phyloP scores from a whole-genome alignment of 2,113 vertebrate species.

The Melozone crissalis region DNA sequence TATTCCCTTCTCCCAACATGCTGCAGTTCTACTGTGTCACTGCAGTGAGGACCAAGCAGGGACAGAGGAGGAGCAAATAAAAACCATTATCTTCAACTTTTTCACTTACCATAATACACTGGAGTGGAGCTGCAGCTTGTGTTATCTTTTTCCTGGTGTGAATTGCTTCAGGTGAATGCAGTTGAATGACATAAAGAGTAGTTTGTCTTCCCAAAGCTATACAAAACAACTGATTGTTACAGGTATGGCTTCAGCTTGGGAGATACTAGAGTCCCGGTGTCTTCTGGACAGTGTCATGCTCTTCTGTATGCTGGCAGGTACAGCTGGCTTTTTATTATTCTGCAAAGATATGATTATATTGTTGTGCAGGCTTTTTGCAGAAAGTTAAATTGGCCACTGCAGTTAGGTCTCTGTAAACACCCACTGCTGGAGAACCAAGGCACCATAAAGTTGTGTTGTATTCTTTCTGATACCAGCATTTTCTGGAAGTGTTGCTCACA shows the following conservation, averaged over 20 bases:
- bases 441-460: neutral
- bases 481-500: constrained; percentile 14
- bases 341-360: neutral
- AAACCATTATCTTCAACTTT: neutral
- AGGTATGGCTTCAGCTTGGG: neutral
- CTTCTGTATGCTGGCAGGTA: neutral
- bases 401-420: neutral
- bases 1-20: neutral
- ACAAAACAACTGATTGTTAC: neutral
- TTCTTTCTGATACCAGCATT: neutral
- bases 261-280: neutral
- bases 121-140: neutral
- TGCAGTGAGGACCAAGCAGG: neutral
- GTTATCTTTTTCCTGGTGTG: neutral
- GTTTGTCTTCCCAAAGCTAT: neutral
- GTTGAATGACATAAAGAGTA: neutral
- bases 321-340: neutral
- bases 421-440: neutral
- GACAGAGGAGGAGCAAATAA: neutral
- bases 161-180: neutral
- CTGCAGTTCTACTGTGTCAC: neutral
- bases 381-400: neutral
- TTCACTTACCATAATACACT: neutral
- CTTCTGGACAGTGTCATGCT: neutral
- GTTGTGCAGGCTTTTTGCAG: neutral